Base-by-base conservation (phyloP, 2,888 invertebrate species). In the Himalopsyche tibetana region DNA sequence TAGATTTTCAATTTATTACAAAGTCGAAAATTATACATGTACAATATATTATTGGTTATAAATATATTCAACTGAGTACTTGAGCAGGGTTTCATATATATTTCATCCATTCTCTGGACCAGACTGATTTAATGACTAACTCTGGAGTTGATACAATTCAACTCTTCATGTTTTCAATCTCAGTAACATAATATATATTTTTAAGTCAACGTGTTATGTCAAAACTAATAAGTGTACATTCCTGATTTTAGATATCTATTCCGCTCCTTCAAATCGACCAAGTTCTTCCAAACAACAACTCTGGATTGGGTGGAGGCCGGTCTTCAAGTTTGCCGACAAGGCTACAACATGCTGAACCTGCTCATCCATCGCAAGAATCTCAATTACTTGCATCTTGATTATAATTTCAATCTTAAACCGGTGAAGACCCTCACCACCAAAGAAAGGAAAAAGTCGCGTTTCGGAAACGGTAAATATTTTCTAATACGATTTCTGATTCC, bases 261-360 rank as follows among this genome's bases (percentile, higher is more conserved):
- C 95, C 96, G 99, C 51, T 99, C 99, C 0, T 99, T 99, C 93
- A 99, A 99, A 92, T 98, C 99, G 0, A 99, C 99, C 0, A 99
- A 99, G 92, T 99, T 99, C 94, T 99, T 99, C 94, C 99, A 99
- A 95, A 98, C 98, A 0, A 99, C 99, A 0, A 99, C 99, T 0
- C 93, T 99, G 89, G 99, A 99, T 93, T 99, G 99, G 99, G 99
- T 99, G 3, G 99, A 99, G 92, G 99, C 99, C 15, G 99, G 99
- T 5, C 93, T 99, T 80, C 99, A 99, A 93, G 98, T 99, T 1
- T 99, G 99, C 91, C 95, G 99, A 0, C 99, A 99, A 92, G 99
- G 99, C 4, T 99, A 99, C 93, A 99, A 99, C 92, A 99, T 99
- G 99, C 93, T 99, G 88, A 99, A 99, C 92, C 94, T 99, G 88